A percentile compares a stretch with the other conserved stretches of the same genome.
phyloP scores from a whole-genome alignment of 37 sponge, comb jelly and placozoan species.

The Ianthella basta region DNA sequence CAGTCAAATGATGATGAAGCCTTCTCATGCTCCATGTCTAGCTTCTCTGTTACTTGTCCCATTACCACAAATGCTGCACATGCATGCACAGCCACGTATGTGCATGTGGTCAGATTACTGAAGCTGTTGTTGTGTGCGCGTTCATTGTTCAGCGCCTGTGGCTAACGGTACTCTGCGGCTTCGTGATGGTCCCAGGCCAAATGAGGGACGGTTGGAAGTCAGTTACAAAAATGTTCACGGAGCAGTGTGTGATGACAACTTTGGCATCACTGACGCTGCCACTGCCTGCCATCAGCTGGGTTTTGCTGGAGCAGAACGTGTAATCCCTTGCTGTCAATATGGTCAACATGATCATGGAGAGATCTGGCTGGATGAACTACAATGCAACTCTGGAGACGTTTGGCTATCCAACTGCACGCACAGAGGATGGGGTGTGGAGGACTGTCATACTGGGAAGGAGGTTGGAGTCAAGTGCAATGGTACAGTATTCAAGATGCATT shows the following conservation, averaged over 20 bases:
- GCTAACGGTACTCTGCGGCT: background rate
- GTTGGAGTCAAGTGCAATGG: constrained; percentile 22
- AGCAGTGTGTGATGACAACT: constrained; percentile 11
- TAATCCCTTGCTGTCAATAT: background rate
- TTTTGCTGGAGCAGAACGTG: background rate
- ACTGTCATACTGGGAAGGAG: constrained; percentile 14
- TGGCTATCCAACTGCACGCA: constrained; percentile 27
- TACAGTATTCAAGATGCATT: too few relatives aligned
- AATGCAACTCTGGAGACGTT: background rate
- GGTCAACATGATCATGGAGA: background rate
- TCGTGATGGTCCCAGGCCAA: background rate
- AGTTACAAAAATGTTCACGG: background rate
- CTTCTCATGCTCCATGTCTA: too few relatives aligned
- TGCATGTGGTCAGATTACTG: too few relatives aligned
- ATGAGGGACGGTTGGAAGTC: background rate
- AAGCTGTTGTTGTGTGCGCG: too few relatives aligned
- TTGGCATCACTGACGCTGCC: background rate
- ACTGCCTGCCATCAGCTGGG: constrained; percentile 27
- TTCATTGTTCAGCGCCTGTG: background rate
- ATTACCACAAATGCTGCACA: too few relatives aligned
- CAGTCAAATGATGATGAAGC: too few relatives aligned
- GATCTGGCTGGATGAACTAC: constrained; percentile 15
- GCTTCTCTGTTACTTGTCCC: too few relatives aligned
- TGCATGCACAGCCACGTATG: too few relatives aligned
- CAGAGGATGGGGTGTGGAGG: constrained; percentile 32